These are phyloP conservation scores for Denticeps clupeoides DNA, from an alignment of 2,797 vertebrate species.

Conservation along the genomic window DNA sequence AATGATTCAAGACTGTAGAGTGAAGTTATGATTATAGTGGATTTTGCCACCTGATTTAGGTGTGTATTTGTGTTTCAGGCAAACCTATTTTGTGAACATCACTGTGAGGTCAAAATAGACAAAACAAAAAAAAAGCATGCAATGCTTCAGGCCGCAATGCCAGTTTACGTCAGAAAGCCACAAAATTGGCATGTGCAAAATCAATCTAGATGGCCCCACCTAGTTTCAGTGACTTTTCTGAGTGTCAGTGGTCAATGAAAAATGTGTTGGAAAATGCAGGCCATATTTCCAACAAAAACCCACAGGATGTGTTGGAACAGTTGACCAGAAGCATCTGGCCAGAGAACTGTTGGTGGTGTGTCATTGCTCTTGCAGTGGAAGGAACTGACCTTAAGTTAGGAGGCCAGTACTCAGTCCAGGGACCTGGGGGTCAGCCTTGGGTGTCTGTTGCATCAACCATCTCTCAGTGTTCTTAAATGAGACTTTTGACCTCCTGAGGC, in stretches of 20 bases:
- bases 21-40: no score
- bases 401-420: conserved; percentile 44
- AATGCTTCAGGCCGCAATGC: conserved; percentile 9
- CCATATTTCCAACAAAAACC: conserved; percentile 48
- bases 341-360: conserved; percentile 46
- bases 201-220: conserved; percentile 26
- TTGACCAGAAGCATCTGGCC: conserved; percentile 42
- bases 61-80: neutral
- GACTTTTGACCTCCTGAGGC: no score
- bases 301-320: conserved; percentile 55
- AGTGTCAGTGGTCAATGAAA: conserved; percentile 42
- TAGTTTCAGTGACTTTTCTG: conserved; percentile 18
- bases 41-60: neutral
- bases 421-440: conserved; percentile 45
- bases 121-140: conserved; percentile 3
- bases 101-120: neutral
- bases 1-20: no score
- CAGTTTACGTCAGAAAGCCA: conserved; percentile 29
- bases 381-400: conserved; percentile 58
- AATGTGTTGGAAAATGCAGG: conserved; percentile 39
- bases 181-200: conserved; percentile 33
- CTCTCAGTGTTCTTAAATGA: neutral
- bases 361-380: conserved; percentile 52
- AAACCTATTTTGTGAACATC: neutral
- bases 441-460: neutral